These are phyloP conservation scores for Sipunculus nudus DNA, from an alignment of 2,888 invertebrate species.

Conservation along the genomic window DNA sequence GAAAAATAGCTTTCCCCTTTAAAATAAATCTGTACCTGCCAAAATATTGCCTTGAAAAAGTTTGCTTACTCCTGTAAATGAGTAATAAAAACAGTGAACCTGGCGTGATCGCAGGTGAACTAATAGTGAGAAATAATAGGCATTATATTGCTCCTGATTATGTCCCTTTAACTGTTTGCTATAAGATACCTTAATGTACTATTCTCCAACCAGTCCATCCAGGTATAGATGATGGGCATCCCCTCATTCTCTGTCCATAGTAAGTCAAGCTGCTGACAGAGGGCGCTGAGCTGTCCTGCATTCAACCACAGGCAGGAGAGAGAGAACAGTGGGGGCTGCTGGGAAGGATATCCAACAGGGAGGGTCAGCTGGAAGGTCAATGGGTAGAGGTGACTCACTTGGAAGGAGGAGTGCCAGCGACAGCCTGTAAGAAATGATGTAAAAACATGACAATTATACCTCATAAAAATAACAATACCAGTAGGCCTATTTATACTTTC, in stretches of 20 bases:
- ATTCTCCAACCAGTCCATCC: slow-evolving; percentile 56
- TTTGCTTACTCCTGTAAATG: too few species aligned
- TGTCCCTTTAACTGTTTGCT: too few species aligned
- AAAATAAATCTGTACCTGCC: too few species aligned
- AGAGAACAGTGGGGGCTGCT: slow-evolving; percentile 45
- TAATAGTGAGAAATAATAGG: too few species aligned
- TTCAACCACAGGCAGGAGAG: slow-evolving; percentile 51
- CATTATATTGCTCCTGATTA: too few species aligned
- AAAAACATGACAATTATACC: slow-evolving; percentile 7
- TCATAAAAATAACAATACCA: too few species aligned
- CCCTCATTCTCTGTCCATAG: slow-evolving; percentile 45
- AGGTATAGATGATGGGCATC: slow-evolving; percentile 52
- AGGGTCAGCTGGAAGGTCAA: slow-evolving; percentile 48
- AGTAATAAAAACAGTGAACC: too few species aligned
- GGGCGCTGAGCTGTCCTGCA: slow-evolving; percentile 41
- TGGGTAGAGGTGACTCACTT: slow-evolving; percentile 47
- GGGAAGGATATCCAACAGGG: slow-evolving; percentile 50
- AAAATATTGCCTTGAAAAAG: too few species aligned
- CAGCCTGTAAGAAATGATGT: too few species aligned
- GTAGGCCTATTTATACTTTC: too few species aligned
- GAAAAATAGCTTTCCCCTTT: too few species aligned
- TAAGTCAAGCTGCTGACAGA: slow-evolving; percentile 48
- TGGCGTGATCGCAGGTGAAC: too few species aligned
- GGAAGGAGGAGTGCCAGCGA: slow-evolving; percentile 43
- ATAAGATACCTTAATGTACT: slow-evolving; percentile 42